phyloP scores from a whole-genome alignment of 1,140 invertebrate species.

The Plodia interpunctella region DNA sequence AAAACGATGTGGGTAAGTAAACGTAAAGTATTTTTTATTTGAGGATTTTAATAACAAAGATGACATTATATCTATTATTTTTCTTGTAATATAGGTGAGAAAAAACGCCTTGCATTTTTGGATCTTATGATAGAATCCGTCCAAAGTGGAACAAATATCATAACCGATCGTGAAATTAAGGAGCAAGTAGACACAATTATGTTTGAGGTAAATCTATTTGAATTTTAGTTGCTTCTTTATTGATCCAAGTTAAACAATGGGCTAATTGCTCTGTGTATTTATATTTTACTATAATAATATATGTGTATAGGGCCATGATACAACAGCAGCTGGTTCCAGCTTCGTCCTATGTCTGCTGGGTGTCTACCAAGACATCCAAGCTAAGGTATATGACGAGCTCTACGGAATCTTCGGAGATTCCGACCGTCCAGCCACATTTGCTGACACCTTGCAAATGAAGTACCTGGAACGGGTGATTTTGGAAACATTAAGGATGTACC shows the following conservation, averaged over 20 bases:
- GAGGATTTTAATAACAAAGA: neutral
- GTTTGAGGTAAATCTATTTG: slow-evolving; percentile 83
- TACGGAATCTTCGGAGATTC: slow-evolving; percentile 90
- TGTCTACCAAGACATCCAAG: slow-evolving; percentile 86
- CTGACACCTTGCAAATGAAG: slow-evolving; percentile 88
- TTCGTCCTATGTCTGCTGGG: slow-evolving; percentile 92
- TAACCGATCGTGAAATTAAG: slow-evolving; percentile 85
- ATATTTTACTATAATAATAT: neutral
- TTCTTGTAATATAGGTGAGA: slow-evolving; percentile 77
- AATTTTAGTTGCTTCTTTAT: neutral
- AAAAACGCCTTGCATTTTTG: slow-evolving; percentile 89
- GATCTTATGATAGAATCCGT: slow-evolving; percentile 87
- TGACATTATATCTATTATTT: neutral
- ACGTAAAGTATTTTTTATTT: neutral
- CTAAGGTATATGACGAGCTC: slow-evolving; percentile 87
- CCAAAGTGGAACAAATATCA: slow-evolving; percentile 56
- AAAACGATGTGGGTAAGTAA: slow-evolving; percentile 81
- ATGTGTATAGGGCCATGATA: slow-evolving; percentile 85
- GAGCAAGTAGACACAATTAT: slow-evolving; percentile 93
- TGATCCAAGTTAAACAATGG: too few relatives aligned
- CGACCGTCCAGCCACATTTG: slow-evolving; percentile 84
- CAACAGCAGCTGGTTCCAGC: slow-evolving; percentile 90
- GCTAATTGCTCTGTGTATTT: too few relatives aligned
- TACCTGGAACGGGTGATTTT: slow-evolving; percentile 91
- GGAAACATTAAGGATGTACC: slow-evolving; percentile 89